Conservation (phyloP, 2,888 invertebrate genomes). For the Acleris emargana region DNA sequence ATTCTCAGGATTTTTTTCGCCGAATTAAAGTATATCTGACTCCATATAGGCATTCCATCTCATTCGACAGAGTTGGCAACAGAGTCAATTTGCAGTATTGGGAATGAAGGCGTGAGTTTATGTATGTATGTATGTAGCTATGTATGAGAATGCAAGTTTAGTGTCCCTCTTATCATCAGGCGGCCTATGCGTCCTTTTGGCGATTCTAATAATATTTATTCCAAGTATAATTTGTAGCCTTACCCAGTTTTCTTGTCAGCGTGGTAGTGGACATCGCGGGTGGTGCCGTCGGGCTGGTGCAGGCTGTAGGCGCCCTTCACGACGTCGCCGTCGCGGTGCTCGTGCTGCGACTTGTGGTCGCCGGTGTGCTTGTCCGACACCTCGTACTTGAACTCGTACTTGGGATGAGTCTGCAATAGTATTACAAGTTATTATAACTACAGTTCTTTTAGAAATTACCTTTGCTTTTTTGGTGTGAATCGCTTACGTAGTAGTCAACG, state of each 20-base stretch:
- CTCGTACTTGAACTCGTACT: conserved; percentile 69
- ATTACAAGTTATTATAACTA: not conserved
- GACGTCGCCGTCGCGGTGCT: conserved; percentile 78
- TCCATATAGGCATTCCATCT: no score
- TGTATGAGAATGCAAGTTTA: no score
- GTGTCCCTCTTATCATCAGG: no score
- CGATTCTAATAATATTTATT: not conserved
- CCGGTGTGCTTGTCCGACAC: conserved; percentile 77
- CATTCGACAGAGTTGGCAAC: no score
- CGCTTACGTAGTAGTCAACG: conserved; percentile 41
- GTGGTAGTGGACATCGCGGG: conserved; percentile 56
- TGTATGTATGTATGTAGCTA: no score
- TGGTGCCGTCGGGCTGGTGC: conserved; percentile 77
- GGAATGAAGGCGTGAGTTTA: no score
- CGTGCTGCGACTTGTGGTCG: conserved; percentile 73
- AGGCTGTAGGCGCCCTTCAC: conserved; percentile 83
- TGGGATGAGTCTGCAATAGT: conserved; percentile 50
- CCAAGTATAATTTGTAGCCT: conserved; percentile 35
- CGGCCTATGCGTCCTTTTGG: no score
- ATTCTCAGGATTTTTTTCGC: no score
- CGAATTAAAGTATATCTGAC: no score
- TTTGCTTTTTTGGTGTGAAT: not conserved
- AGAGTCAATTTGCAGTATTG: no score
- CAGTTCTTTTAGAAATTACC: not conserved
- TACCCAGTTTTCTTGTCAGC: conserved; percentile 61